Evolutionary conservation across 2,113 vertebrate species (phyloP).

Genomic region (Podarcis muralis): DNA sequence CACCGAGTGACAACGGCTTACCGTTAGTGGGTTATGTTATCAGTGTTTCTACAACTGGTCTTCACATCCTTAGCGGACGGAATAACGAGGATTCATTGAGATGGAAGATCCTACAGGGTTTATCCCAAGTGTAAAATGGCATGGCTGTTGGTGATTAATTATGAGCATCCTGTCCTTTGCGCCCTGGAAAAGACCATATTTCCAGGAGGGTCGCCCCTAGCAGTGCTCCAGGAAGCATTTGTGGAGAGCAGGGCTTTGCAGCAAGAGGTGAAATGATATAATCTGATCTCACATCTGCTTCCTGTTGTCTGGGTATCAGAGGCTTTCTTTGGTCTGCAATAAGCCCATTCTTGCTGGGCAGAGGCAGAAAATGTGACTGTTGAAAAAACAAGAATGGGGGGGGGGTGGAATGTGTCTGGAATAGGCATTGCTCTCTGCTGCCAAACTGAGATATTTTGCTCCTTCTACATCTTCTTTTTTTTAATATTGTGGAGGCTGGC

Average conservation of each 20-base stretch:
- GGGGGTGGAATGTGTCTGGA: slow-evolving; percentile 66
- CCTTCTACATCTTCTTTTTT: too few species aligned
- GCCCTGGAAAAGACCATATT: slow-evolving; percentile 19
- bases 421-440: slow-evolving; percentile 60
- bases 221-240: slow-evolving; percentile 53
- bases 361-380: slow-evolving; percentile 58
- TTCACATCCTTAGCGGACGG: slow-evolving; percentile 21
- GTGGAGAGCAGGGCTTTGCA: slow-evolving; percentile 34
- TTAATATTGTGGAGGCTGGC: slow-evolving; percentile 59
- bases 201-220: slow-evolving; percentile 49
- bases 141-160: slow-evolving; percentile 36
- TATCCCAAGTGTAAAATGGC: background rate
- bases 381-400: slow-evolving; percentile 55
- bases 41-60: background rate
- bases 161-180: slow-evolving; percentile 56
- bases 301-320: slow-evolving; percentile 55
- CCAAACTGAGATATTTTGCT: slow-evolving; percentile 62
- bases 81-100: slow-evolving; percentile 1
- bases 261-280: background rate
- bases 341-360: slow-evolving; percentile 54
- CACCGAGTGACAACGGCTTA: background rate
- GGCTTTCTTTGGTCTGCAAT: slow-evolving; percentile 51
- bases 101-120: slow-evolving; percentile 25
- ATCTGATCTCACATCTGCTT: slow-evolving; percentile 62
- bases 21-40: background rate